Conservation (phyloP, 2,888 invertebrate genomes). For the Gymnoscelis rufifasciata region DNA sequence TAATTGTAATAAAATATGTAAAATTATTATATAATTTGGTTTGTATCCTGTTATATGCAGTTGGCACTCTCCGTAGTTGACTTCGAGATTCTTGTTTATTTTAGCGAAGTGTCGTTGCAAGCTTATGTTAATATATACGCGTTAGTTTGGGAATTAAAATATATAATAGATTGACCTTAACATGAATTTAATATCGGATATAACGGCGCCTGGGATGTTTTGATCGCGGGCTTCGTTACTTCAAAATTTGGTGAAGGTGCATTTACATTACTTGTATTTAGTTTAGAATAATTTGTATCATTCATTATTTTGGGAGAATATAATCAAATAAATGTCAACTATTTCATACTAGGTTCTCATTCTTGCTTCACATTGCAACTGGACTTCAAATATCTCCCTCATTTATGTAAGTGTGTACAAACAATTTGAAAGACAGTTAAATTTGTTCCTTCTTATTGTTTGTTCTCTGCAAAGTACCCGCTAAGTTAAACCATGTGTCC, state of each 20-base stretch:
- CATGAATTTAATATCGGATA: conserved; percentile 24
- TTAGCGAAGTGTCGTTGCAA: conserved; percentile 28
- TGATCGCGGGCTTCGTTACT: conserved; percentile 17
- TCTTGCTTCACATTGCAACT: no score
- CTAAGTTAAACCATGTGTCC: no score
- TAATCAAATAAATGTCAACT: no score
- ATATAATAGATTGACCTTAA: conserved; percentile 25
- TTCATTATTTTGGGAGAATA: not conserved
- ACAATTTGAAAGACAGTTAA: no score
- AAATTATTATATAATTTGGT: conserved; percentile 50
- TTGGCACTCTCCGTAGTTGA: conserved; percentile 29
- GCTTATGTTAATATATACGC: conserved; percentile 31
- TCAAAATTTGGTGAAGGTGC: conserved; percentile 60
- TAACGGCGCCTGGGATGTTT: conserved; percentile 10
- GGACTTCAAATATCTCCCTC: no score
- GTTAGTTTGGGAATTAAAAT: conserved; percentile 25
- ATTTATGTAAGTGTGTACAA: no score
- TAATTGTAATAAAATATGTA: conserved; percentile 58
- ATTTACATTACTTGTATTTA: conserved; percentile 44
- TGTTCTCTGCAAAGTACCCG: no score
- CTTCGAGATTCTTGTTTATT: conserved; percentile 24
- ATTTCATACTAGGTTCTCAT: no score
- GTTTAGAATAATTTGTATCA: conserved; percentile 12
- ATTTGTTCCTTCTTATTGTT: no score
- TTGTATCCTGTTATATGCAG: conserved; percentile 38